These are phyloP conservation scores for Lysandra coridon DNA, from an alignment of 2,888 invertebrate genomes.

Conservation along the genomic window DNA sequence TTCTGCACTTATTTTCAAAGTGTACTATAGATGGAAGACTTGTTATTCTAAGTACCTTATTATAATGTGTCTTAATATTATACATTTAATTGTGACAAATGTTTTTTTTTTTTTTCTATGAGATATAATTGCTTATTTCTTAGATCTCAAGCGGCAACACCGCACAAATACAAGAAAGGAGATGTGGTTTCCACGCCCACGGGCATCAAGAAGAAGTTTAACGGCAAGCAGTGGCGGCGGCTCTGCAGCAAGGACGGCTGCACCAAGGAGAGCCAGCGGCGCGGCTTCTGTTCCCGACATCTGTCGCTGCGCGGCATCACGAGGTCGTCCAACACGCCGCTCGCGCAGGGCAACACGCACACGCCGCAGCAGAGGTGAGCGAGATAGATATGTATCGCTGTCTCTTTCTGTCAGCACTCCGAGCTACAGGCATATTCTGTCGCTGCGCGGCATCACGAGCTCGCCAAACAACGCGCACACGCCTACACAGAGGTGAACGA, in stretches of 20 bases:
- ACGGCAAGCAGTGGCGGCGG: constrained; percentile 99
- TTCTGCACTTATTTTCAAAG: too few species aligned
- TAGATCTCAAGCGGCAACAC: constrained; percentile 94
- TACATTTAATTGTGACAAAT: too few species aligned
- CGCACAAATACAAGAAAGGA: constrained; percentile 98
- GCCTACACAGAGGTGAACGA: constrained; percentile 66
- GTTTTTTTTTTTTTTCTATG: too few species aligned
- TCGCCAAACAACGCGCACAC: constrained; percentile 70
- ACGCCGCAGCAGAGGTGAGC: constrained; percentile 73
- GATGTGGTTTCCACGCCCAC: constrained; percentile 96
- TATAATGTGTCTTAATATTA: too few species aligned
- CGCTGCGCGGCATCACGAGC: constrained; percentile 87
- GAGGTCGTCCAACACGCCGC: constrained; percentile 69
- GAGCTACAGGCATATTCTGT: constrained; percentile 83
- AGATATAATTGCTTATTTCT: too few species aligned
- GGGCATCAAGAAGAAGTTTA: constrained; percentile 99
- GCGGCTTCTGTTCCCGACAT: constrained; percentile 98
- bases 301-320: constrained; percentile 91
- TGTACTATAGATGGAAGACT: too few species aligned
- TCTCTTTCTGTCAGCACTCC: not conserved
- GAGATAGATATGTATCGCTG: not conserved
- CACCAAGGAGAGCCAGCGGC: constrained; percentile 95
- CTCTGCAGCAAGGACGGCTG: constrained; percentile 97
- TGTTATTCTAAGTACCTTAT: too few species aligned
- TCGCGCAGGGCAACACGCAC: constrained; percentile 66